Evolutionary conservation across 2,113 vertebrate species (phyloP).

Genomic region (Corythornis madagascariensis): DNA sequence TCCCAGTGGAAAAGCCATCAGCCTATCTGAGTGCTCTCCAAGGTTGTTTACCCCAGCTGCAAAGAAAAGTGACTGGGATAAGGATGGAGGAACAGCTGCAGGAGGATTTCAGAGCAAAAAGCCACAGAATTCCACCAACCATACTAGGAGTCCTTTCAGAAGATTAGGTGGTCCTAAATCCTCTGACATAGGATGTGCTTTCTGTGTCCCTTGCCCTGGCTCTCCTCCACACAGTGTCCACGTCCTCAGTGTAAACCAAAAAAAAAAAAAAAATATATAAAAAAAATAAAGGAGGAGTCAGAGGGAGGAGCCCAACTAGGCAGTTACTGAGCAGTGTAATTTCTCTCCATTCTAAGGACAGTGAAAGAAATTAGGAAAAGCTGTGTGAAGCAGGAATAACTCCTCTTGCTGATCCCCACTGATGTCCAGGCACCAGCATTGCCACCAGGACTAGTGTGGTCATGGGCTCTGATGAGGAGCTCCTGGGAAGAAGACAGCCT

Average conservation of each 20-base stretch:
- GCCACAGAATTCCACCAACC: not conserved
- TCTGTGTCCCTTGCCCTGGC: not conserved
- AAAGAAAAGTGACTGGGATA: not conserved
- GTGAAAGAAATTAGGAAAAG: not conserved
- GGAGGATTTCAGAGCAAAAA: not conserved
- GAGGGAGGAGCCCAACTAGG: conserved; percentile 6
- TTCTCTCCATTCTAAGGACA: conserved; percentile 40
- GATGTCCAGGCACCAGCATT: not conserved
- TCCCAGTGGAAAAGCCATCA: not conserved
- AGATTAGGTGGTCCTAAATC: not conserved
- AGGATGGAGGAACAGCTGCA: not conserved
- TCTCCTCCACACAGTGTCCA: not conserved
- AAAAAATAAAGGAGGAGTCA: not conserved
- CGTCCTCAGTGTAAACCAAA: conserved; percentile 6
- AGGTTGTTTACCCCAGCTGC: not conserved
- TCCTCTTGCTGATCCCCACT: not conserved
- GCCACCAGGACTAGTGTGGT: not conserved
- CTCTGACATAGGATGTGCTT: not conserved
- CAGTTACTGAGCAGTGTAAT: not conserved
- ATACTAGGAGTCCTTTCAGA: not conserved
- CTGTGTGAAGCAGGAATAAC: not conserved
- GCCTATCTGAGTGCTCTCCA: not conserved
- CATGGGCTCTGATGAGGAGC: not conserved
- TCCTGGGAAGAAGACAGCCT: not conserved
- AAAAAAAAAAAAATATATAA: not conserved